A percentile compares a stretch with the other conserved stretches of the same genome.
These are phyloP conservation scores for Mimachlamys varia DNA, from an alignment of 2,888 invertebrate genomes.

Conservation along the genomic window DNA sequence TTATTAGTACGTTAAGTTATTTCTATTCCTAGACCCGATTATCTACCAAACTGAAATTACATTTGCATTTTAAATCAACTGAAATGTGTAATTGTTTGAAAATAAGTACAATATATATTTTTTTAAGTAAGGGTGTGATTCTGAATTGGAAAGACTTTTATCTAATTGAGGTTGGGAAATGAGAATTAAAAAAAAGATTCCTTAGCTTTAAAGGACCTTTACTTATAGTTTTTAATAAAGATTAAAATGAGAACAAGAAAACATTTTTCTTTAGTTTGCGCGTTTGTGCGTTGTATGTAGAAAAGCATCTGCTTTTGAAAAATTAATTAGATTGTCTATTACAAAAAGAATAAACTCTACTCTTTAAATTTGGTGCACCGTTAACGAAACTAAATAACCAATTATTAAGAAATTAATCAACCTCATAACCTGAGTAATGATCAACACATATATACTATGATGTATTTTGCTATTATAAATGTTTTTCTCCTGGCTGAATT, in stretches of 20 bases:
- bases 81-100: conserved; percentile 18
- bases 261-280: not conserved
- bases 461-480: too few relatives aligned
- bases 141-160: not conserved
- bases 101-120: not conserved
- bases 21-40: not conserved
- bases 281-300: not conserved
- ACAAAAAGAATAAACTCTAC: not conserved
- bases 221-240: not conserved
- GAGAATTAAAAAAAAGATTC: not conserved
- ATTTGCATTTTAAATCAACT: conserved; percentile 15
- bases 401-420: not conserved
- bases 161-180: not conserved
- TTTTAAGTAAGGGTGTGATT: not conserved
- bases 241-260: too few relatives aligned
- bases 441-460: too few relatives aligned
- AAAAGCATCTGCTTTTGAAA: not conserved
- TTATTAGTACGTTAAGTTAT: not conserved
- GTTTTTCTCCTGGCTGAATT: too few relatives aligned
- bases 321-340: not conserved
- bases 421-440: too few relatives aligned
- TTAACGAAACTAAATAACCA: not conserved
- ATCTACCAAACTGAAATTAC: conserved; percentile 1
- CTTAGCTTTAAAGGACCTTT: not conserved
- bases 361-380: not conserved